Evolutionary conservation across 2,113 vertebrate species (phyloP), one percentile per base, ranked within the genome.

Genomic region (Gambusia affinis): DNA sequence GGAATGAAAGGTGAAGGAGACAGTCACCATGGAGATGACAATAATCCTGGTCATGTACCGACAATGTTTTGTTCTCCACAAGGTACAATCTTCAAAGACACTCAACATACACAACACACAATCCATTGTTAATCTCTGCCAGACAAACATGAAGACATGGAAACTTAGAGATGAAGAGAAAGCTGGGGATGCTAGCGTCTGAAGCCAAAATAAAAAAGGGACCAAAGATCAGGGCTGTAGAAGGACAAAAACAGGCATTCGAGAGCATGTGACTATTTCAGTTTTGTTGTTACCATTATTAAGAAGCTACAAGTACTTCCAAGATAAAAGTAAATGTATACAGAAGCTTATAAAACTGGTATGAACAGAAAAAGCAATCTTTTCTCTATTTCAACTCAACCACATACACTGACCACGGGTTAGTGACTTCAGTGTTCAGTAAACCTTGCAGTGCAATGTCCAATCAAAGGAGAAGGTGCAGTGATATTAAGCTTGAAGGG

Each of bases 21-120:
- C 82, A 81, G 89, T 90, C 77, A 30, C 85, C 88, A 91, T 87
- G 84, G 89, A 89, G 86, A 91, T 88, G 70, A 83, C 85, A 86
- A 66, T 90, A 92, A 88, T 92, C 87, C 85, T 82, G 78, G 79
- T 80, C 63, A 81, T 73, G 81, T 84, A 86, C 78, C 72, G 64
- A 85, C 80, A 71, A 69, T 73, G 72, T 79, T 83, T 85, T 86
- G 80, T 81, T 88, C 75, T 83, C n/a, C 63, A 44, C 47, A 67
- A 80, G 60, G 24, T 76, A 65, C 68, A 67, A 54, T 79, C 72
- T 75, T 66, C 47, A 37, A 39, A 71, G 65, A 81, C 60, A 83
- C 44, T 79, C 63, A 85, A 75, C 63, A 87, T 75, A 84, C 30
- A 76, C 67, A 87, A 42, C 82, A 60, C 83, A 85, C 80, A 87